Base-by-base conservation (phyloP, 2,888 invertebrate species). In the Coenonympha arcania region DNA sequence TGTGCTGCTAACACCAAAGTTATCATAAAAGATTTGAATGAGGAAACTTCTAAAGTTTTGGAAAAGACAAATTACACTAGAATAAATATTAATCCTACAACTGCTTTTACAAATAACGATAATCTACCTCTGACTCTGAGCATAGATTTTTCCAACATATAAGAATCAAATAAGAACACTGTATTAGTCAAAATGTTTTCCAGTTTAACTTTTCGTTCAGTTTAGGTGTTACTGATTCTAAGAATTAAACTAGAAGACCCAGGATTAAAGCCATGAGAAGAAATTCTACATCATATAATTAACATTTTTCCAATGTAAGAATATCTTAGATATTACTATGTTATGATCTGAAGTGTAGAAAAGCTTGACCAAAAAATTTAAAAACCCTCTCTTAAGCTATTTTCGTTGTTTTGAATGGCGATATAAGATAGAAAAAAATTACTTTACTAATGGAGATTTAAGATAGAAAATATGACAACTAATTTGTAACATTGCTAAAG, bases 181-280 rank as follows among this genome's bases (percentile, higher is more conserved):
- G 11, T 22, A 37, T 22, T 8, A 22, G 13, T 37, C 6, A 3
- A 26, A 26, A 26, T 26, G 15, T 11, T 28, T 24, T 24, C 6
- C 22, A 13, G 24, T n/a, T 26, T 28, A 9, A 28, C 3, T 28
- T 60, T 46, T 55, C 62, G 51, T 76, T 75, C 40, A 62, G 62
- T 42, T 61, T 74, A 11, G 74, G 76, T 1, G 46, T 56, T 9
- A 49, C 50, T 1, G 6, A 13, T 22, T 18, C 28, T 31, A 30
- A 41, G 22, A 11, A 41, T 18, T 3, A 11, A 3, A 41, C 43
- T 11, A 43, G 52, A 11, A 60, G 45, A 43, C 58, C 55, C 28
- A 22, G 55, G 0, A 62, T 52, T 52, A 67, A 49, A 44, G 55
- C 62, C 18, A 22, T 59, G 3, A 58, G 63, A 46, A 64, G 63